Conservation (phyloP, 2,113 vertebrate genomes). For the Grus americana region DNA sequence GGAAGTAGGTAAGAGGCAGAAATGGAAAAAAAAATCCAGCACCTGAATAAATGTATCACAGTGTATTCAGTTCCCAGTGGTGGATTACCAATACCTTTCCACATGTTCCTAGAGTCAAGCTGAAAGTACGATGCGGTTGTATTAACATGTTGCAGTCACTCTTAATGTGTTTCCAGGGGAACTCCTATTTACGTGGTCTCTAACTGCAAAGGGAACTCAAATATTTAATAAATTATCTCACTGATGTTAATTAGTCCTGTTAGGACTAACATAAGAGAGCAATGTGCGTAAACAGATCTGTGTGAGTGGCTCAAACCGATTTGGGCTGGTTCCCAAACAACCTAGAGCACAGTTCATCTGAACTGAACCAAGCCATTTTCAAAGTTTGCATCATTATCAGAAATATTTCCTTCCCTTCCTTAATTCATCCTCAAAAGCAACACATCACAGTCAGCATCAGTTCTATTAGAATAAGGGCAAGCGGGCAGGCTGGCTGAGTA, state of each 20-base stretch:
- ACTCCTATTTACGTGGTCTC: background rate
- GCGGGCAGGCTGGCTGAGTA: background rate
- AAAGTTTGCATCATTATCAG: slow-evolving; percentile 10
- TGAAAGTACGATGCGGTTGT: background rate
- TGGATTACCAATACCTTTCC: background rate
- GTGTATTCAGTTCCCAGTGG: background rate
- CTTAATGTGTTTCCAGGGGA: background rate
- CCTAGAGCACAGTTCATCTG: background rate
- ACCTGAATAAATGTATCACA: slow-evolving; percentile 4
- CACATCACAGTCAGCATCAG: background rate
- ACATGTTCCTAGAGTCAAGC: slow-evolving; percentile 50
- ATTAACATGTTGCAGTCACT: background rate
- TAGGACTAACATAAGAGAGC: background rate
- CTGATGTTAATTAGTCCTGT: slow-evolving; percentile 12
- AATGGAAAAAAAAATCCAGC: background rate
- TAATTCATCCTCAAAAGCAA: slow-evolving; percentile 10
- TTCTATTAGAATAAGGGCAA: background rate
- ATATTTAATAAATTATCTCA: slow-evolving; percentile 25
- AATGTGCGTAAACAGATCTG: background rate
- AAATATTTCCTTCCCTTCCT: slow-evolving; percentile 12
- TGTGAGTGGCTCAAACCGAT: background rate
- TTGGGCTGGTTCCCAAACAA: background rate
- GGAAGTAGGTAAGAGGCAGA: background rate
- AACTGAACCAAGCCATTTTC: background rate
- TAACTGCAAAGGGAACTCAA: background rate